Percentiles rank a stretch among this genome's conserved stretches.
These are phyloP conservation scores for Acinonyx jubatus DNA, from an alignment of 2,113 vertebrate species.

Conservation along the genomic window DNA sequence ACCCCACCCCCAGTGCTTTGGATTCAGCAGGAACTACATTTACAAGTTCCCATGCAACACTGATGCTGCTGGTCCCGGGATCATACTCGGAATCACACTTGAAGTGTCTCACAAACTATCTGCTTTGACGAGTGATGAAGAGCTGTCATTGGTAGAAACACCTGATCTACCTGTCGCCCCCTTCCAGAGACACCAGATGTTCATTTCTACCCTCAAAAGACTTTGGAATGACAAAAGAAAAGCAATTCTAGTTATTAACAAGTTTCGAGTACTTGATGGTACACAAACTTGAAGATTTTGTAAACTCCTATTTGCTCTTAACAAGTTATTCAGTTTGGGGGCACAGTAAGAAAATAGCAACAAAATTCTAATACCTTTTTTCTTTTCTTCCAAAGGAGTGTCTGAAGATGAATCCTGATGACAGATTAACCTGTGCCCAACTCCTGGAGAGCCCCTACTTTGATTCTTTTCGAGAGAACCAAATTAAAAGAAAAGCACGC, in stretches of 20 bases:
- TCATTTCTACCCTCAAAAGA: neutral
- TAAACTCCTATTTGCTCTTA: neutral
- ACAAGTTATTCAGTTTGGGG: neutral
- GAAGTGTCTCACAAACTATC: neutral
- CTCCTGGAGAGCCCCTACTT: conserved; percentile 92
- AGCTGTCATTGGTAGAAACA: neutral
- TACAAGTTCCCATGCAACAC: neutral
- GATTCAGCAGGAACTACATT: neutral
- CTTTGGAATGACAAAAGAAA: neutral
- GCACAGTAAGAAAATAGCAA: neutral
- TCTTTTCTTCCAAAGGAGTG: conserved; percentile 83
- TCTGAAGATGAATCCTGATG: conserved; percentile 90
- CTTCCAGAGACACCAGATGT: neutral
- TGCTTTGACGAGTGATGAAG: neutral
- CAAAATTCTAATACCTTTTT: neutral
- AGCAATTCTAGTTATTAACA: neutral
- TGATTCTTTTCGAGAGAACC: conserved; percentile 85
- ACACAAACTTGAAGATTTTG: neutral
- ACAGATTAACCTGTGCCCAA: conserved; percentile 89
- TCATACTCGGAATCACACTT: too few relatives aligned
- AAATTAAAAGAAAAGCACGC: conserved; percentile 75
- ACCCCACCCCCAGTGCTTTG: too few relatives aligned
- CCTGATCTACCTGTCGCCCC: neutral
- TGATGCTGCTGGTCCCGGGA: neutral
- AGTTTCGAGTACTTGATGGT: neutral